phyloP scores from a whole-genome alignment of 2,113 vertebrate genomes.

The Numida meleagris region DNA sequence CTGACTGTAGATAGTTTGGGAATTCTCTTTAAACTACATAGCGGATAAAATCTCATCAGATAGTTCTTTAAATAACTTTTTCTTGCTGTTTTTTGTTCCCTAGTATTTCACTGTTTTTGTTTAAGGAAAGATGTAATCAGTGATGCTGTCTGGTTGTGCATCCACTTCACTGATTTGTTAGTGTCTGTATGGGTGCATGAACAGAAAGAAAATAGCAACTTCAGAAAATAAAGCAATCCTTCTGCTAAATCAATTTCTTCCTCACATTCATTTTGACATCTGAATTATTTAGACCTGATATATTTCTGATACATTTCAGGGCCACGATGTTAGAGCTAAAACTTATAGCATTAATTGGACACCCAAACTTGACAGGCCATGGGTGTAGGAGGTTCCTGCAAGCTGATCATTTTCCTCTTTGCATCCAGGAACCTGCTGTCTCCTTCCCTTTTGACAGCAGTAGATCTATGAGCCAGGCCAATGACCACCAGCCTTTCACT shows the following conservation, averaged over 20 bases:
- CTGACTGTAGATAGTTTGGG: background rate
- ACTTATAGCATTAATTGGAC: background rate
- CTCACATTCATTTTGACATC: conserved; percentile 22
- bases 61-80: conserved; percentile 15
- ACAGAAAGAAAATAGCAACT: conserved; percentile 16
- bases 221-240: conserved; percentile 28
- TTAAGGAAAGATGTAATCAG: conserved; percentile 34
- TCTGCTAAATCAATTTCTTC: background rate
- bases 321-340: background rate
- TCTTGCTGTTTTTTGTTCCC: background rate
- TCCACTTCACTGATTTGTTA: conserved; percentile 61
- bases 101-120: background rate
- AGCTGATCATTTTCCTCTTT: background rate
- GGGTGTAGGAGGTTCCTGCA: background rate
- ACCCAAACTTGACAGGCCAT: background rate
- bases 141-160: background rate
- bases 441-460: background rate
- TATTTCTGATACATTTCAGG: background rate
- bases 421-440: background rate
- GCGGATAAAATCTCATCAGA: conserved; percentile 42
- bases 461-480: background rate
- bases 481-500: background rate
- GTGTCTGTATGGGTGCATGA: background rate
- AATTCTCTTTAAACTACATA: conserved; percentile 3
- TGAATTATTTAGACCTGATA: conserved; percentile 43